These are phyloP conservation scores for Rhyacophila evoluta DNA, from an alignment of 2,888 invertebrate genomes.

Conservation along the genomic window DNA sequence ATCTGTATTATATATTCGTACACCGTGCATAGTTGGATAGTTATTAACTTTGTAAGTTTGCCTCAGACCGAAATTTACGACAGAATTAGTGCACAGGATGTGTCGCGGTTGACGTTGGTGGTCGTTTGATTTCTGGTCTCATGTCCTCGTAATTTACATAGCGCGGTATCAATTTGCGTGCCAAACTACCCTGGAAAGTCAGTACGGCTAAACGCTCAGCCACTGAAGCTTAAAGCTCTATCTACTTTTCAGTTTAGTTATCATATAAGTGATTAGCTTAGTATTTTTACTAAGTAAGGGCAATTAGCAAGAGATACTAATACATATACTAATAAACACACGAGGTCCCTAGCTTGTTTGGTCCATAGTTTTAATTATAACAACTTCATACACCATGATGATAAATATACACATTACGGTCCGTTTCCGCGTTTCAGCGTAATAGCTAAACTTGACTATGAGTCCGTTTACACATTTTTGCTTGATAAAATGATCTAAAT, in stretches of 20 bases:
- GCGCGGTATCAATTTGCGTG: slow-evolving; percentile 6
- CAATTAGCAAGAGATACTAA: too few relatives aligned
- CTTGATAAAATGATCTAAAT: too few relatives aligned
- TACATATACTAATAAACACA: too few relatives aligned
- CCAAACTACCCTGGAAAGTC: slow-evolving; percentile 32
- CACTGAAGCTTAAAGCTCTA: neutral
- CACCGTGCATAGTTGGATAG: neutral
- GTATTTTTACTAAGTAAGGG: too few relatives aligned
- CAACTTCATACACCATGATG: too few relatives aligned
- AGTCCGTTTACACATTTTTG: too few relatives aligned
- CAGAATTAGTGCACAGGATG: slow-evolving; percentile 47
- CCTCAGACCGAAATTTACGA: slow-evolving; percentile 51
- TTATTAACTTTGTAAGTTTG: neutral
- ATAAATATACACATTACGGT: too few relatives aligned
- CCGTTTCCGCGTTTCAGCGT: too few relatives aligned
- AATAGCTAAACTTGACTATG: too few relatives aligned
- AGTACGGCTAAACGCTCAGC: neutral
- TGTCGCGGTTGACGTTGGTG: slow-evolving; percentile 49
- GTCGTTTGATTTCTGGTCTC: slow-evolving; percentile 51
- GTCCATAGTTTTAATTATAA: too few relatives aligned
- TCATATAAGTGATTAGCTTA: too few relatives aligned
- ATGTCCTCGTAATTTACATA: slow-evolving; percentile 45
- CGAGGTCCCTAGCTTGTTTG: too few relatives aligned
- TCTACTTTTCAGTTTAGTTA: neutral
- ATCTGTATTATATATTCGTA: neutral